phyloP scores from a whole-genome alignment of 2,888 invertebrate genomes.

The Troglohyphantes excavatus region DNA sequence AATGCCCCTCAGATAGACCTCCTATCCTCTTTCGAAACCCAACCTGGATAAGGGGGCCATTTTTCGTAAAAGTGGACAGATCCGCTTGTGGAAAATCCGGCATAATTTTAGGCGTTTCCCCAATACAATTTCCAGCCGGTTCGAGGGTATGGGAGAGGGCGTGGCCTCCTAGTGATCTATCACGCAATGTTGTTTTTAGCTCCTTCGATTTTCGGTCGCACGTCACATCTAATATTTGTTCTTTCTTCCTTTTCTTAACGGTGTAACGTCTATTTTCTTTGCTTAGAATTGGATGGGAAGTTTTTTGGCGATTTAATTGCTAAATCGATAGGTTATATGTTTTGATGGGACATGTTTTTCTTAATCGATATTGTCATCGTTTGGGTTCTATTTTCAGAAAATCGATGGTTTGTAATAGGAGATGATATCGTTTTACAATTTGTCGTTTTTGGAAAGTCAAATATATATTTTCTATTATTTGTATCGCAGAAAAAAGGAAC shows the following conservation, averaged over 20 bases:
- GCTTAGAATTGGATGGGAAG: background rate
- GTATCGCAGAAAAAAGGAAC: no score
- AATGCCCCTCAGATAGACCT: background rate
- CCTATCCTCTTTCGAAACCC: no score
- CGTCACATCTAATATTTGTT: conserved; percentile 19
- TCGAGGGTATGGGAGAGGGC: conserved; percentile 13
- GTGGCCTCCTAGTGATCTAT: background rate
- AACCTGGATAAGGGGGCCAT: background rate
- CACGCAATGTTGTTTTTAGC: conserved; percentile 53
- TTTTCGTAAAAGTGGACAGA: background rate
- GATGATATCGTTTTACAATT: no score
- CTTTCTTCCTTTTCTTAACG: no score
- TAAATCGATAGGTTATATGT: conserved; percentile 1
- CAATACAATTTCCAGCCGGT: conserved; percentile 12
- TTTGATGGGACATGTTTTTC: no score
- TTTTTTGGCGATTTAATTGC: conserved; percentile 4
- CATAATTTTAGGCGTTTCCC: conserved; percentile 59
- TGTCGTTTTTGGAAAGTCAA: no score
- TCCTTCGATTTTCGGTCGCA: conserved; percentile 13
- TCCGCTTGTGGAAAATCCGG: background rate
- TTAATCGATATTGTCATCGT: background rate
- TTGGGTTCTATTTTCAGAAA: no score
- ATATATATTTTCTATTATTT: no score
- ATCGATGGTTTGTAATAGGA: no score
- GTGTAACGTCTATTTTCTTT: background rate